Percentiles rank a stretch among this genome's conserved stretches.
phyloP scores from a whole-genome alignment of 2,113 vertebrate species.

The Sakesphorus luctuosus region DNA sequence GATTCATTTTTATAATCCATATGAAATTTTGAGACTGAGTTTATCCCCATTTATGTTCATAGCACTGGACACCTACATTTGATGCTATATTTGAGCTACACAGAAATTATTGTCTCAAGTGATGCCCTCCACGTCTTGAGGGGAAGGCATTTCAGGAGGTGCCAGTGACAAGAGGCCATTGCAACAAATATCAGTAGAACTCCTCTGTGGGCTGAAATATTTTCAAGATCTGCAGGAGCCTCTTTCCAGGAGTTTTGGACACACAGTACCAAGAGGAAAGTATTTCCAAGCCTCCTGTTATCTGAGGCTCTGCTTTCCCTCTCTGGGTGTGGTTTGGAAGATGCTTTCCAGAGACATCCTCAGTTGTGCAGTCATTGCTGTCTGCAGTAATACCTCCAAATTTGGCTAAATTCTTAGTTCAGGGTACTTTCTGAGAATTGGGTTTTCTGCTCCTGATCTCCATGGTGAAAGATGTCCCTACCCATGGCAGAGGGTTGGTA shows the following conservation, averaged over 20 bases:
- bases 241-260: not conserved
- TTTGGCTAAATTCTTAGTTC: not conserved
- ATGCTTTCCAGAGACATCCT: constrained; percentile 21
- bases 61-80: not conserved
- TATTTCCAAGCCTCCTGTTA: not conserved
- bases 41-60: not conserved
- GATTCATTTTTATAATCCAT: not conserved
- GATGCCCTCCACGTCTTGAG: not conserved
- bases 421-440: not conserved
- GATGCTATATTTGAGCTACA: not conserved
- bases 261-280: not conserved
- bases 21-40: not conserved
- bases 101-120: not conserved
- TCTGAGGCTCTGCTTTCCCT: not conserved
- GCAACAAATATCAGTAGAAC: not conserved
- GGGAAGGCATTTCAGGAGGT: not conserved
- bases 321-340: constrained; percentile 11
- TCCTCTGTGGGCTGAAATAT: not conserved
- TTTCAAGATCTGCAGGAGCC: not conserved
- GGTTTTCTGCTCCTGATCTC: not conserved
- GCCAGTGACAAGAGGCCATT: not conserved
- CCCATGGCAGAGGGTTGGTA: not conserved
- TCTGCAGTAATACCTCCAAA: not conserved
- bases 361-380: not conserved
- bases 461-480: not conserved